These are phyloP conservation scores for Trididemnum nubilum DNA, from an alignment of 23 tunicate genomes.

Conservation along the genomic window DNA sequence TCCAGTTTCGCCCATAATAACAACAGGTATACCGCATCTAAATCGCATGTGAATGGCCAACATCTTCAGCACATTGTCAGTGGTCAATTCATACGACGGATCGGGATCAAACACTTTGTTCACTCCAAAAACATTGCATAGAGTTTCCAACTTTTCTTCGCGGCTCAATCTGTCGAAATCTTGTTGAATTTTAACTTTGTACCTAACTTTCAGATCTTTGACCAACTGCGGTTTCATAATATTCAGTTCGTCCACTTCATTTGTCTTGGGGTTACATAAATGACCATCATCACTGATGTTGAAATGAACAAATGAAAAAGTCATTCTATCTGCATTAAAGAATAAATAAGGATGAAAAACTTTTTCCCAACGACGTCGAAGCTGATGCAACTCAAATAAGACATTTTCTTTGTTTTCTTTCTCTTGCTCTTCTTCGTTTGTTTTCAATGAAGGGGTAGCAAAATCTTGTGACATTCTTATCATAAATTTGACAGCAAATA, in stretches of 20 bases:
- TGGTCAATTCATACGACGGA: conserved; percentile 68
- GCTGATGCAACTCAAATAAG: conserved; percentile 41
- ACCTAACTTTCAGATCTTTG: conserved; percentile 14
- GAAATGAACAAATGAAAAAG: conserved; percentile 60
- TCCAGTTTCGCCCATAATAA: conserved; percentile 82
- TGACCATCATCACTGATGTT: conserved; percentile 38
- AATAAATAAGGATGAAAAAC: conserved; percentile 60
- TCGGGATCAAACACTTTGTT: conserved; percentile 43
- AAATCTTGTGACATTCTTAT: conserved; percentile 79
- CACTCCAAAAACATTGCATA: conserved; percentile 50
- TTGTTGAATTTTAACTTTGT: conserved; percentile 14
- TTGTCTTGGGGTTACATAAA: conserved; percentile 51
- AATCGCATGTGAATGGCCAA: conserved; percentile 75
- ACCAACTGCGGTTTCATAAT: conserved; percentile 25
- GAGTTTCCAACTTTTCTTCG: conserved; percentile 29
- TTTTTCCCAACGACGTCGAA: conserved; percentile 71
- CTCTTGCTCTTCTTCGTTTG: not conserved
- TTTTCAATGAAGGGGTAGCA: conserved; percentile 62
- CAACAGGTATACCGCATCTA: conserved; percentile 65
- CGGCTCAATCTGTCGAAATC: conserved; percentile 40
- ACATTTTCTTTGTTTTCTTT: not conserved
- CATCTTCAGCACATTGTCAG: conserved; percentile 77
- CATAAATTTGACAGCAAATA: conserved; percentile 72
- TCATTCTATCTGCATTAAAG: conserved; percentile 53
- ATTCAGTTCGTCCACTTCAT: conserved; percentile 25